phyloP scores from a whole-genome alignment of 2,113 vertebrate species.

The Mugil cephalus region DNA sequence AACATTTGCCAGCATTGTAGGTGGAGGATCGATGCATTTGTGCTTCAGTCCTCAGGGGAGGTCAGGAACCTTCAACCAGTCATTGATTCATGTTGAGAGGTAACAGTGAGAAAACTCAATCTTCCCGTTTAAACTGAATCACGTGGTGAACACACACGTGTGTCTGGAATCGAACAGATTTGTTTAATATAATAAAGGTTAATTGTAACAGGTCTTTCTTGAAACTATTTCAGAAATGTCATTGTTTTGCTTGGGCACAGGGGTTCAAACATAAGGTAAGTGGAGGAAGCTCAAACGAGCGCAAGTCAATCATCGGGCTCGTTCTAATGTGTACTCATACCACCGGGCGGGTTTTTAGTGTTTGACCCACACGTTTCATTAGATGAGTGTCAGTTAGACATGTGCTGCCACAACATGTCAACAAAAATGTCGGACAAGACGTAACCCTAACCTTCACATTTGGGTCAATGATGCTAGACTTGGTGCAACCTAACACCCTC shows the following conservation, averaged over 20 bases:
- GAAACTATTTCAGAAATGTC: not conserved
- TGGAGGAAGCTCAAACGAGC: not conserved
- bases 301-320: too few species aligned
- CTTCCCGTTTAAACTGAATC: constrained; percentile 20
- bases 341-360: not conserved
- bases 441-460: too few species aligned
- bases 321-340: not conserved
- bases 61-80: constrained; percentile 22
- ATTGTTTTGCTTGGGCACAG: not conserved
- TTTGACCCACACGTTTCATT: not conserved
- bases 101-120: not conserved
- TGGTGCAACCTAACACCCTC: too few species aligned
- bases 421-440: constrained; percentile 3
- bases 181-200: not conserved
- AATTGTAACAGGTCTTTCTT: not conserved
- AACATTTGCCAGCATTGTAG: constrained; percentile 9
- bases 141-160: constrained; percentile 16
- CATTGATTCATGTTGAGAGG: constrained; percentile 36
- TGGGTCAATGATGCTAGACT: too few species aligned
- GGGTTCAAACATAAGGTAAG: not conserved
- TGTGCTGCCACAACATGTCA: not conserved
- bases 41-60: constrained; percentile 18
- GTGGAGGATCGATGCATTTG: constrained; percentile 44
- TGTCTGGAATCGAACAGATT: not conserved
- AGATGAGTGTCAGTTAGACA: not conserved